Evolutionary conservation across 2,797 vertebrate species (phyloP), one percentile per base, ranked within the genome.

Genomic region (Halcyon leucocephala): DNA sequence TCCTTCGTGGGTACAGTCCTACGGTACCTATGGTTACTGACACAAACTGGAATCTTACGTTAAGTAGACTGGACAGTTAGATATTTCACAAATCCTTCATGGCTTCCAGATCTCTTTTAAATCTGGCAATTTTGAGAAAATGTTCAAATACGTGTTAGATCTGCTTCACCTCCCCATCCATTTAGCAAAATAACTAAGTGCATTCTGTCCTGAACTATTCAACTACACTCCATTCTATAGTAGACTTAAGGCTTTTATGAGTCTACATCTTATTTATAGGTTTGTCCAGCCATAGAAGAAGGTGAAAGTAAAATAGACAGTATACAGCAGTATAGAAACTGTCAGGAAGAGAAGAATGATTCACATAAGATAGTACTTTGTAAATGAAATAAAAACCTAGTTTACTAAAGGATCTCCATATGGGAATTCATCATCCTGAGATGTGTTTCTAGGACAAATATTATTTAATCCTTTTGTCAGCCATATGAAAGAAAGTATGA

Each of bases 221-320:
- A 78, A 1, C 69, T 71, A 25, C 18, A 37, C 33, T 58, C 39
- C 54, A 58, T 12, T 82, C 42, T 88, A 81, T 73, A 95, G 91
- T 73, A 93, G 69, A 71, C 24, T 22, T 15, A 20, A 20, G 12
- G 7, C 12, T 91, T 96, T 93, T 72, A n/a, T 31, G 54, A 55
- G 18, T n/a, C 54, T 55, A 95, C 93, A 88, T 33, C 17, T 93
- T 90, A 95, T 91, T 94, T 82, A 86, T 90, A 60, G 39, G n/a
- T 70, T 96, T 71, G 42, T 71, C 25, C 41, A 80, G 48, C n/a
- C 80, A 88, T 61, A 83, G 86, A 95, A 83, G 67, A 83, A 74
- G 21, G 60, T 74, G 80, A 82, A 93, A 93, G 44, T 86, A 1
- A 57, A 48, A 5, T 73, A 90, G 80, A 86, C 65, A 83, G 49